Evolutionary conservation across 2,797 vertebrate species (phyloP), one percentile per base, ranked within the genome.

Genomic region (Crenichthys baileyi): DNA sequence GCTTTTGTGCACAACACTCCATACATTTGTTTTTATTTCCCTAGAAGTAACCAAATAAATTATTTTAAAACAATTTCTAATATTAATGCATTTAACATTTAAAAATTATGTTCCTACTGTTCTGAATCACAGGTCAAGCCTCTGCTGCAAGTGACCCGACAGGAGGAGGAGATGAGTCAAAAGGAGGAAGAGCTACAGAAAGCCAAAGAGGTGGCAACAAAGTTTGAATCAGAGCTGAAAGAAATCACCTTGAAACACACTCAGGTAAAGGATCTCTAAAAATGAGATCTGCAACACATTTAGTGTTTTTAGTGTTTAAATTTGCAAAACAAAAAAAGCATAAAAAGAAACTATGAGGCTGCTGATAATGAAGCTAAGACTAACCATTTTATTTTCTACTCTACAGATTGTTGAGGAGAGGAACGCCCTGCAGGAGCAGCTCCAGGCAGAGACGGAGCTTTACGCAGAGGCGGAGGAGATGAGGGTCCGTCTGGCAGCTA

Each of bases 401-500:
- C 26, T 31, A 4, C 86, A 99, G 98, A 84, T 97, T 72, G 39
- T 96, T 7, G 98, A 99, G 90, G 98, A 99, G 92, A 97, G 97
- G 92, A 97, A 94, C 70, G 92, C 95, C 7, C 95, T 99, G 55
- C 97, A 98, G 89, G 97, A 98, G 86, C 97, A 99, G 93, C 96
- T 99, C n/a, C 97, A 98, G 90, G 97, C 97, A 0, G 98, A 99
- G 90, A 98, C 98, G 0, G 98, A 99, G 92, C 92, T 99, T 55
- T 99, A 96, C 0, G 98, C 98, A 0, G 98, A 99, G 94, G 98
- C 98, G 0, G 98, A 99, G 91, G 98, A 99, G 94, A 97, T 98
- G 97, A 95, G 98, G 75, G 96, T 99, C 44, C 97, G 97, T 4
- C 92, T 99, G 85, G 96, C 88, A 0, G 95, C 97, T 15, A 99